phyloP scores from a whole-genome alignment of 1,140 invertebrate species.

The Drosophila parabipectinata region DNA sequence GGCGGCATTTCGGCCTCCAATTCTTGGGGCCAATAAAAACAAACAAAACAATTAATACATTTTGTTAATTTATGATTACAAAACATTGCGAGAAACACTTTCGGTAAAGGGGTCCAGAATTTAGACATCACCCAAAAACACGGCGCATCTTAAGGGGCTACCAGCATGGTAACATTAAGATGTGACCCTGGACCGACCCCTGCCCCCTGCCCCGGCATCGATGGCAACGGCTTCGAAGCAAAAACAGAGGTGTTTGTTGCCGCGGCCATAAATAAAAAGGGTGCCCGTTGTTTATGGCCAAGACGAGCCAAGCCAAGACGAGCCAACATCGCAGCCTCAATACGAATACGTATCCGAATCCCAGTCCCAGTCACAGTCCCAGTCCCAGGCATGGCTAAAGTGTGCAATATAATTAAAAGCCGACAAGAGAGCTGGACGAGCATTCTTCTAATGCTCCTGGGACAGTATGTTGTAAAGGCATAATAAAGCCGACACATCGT shows the following conservation, averaged over 20 bases:
- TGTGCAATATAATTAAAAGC: constrained; percentile 84
- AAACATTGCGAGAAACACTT: constrained; percentile 82
- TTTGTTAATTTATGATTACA: constrained; percentile 84
- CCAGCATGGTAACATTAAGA: constrained; percentile 19
- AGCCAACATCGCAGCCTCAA: constrained; percentile 34
- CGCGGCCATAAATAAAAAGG: constrained; percentile 79
- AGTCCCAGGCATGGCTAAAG: constrained; percentile 76
- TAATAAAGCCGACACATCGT: constrained; percentile 60
- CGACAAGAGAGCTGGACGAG: constrained; percentile 68
- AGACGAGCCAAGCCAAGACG: neutral
- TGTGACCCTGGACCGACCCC: constrained; percentile 39
- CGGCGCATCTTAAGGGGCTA: constrained; percentile 53
- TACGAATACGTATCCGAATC: constrained; percentile 2
- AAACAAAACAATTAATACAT: constrained; percentile 84
- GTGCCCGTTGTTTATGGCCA: constrained; percentile 77
- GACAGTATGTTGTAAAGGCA: constrained; percentile 71
- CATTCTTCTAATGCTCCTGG: constrained; percentile 73
- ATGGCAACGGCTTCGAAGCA: constrained; percentile 26
- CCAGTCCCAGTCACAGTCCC: constrained; percentile 7
- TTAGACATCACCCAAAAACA: constrained; percentile 67
- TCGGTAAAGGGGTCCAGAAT: constrained; percentile 58
- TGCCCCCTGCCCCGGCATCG: neutral
- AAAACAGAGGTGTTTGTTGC: constrained; percentile 80
- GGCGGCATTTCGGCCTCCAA: constrained; percentile 72
- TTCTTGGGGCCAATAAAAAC: constrained; percentile 70